Conservation (phyloP, 1,140 invertebrate species). For the Listronotus oregonensis region DNA sequence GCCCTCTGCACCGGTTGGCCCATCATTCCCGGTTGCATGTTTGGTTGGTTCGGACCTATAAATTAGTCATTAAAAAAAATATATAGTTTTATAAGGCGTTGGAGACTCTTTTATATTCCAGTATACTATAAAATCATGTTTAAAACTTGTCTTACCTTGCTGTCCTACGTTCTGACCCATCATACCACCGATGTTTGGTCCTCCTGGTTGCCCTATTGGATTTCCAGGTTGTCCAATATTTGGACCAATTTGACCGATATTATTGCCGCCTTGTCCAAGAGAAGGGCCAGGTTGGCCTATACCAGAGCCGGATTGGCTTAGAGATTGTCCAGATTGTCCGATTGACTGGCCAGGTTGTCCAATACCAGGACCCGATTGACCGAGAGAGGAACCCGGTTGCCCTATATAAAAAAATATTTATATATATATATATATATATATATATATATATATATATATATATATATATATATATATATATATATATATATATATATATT, state of each 20-base stretch:
- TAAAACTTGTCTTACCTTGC: conserved; percentile 10
- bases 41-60: conserved; percentile 47
- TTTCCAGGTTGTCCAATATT: conserved; percentile 37
- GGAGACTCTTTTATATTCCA: too few relatives aligned
- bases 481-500: too few relatives aligned
- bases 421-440: too few relatives aligned
- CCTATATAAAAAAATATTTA: conserved; percentile 19
- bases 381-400: conserved; percentile 15
- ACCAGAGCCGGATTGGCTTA: conserved; percentile 20
- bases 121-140: too few relatives aligned
- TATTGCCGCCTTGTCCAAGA: conserved; percentile 23
- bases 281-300: conserved; percentile 17
- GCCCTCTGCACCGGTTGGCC: conserved; percentile 57
- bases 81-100: too few relatives aligned
- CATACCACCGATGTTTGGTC: conserved; percentile 34
- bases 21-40: conserved; percentile 57
- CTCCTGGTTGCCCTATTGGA: conserved; percentile 13
- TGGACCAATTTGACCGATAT: conserved; percentile 21
- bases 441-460: too few relatives aligned
- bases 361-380: conserved; percentile 16
- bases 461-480: too few relatives aligned
- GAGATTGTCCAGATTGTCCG: conserved; percentile 12
- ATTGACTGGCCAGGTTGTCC: conserved; percentile 25
- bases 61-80: too few relatives aligned
- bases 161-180: conserved; percentile 47